Base-by-base conservation (phyloP, 2,888 invertebrate genomes). In the Sarcophaga carnaria region DNA sequence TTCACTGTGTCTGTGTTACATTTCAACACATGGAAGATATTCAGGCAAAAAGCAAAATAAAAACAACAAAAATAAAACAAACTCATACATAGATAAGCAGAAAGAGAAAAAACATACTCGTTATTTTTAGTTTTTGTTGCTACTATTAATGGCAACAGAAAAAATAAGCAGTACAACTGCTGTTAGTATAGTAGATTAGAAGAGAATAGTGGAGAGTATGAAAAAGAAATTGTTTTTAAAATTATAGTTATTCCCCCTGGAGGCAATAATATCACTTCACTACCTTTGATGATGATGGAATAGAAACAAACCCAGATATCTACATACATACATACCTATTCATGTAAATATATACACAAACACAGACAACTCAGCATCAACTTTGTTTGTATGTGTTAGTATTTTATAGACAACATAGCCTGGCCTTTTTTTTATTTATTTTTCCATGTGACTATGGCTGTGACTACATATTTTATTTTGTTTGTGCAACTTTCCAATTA, bases 191-290 rank as follows among this genome's bases (percentile, higher is more conserved):
- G 25, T 25, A 2, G 25, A 27, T 27, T 3, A 37, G 37, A 37
- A 37, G 37, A 37, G 37, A 8, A 3, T 2, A 10, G 8, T 10
- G 8, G 0, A 37, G 37, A 37, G 37, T 54, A 54, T 54, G 17
- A 54, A 54, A 54, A 54, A 63, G 62, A 64, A 37, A 76, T 49
- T 54, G 2, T 37, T 80, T 80, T 80, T 66, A 76, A 76, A 75
- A 62, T 83, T 80, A 59, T 81, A 81, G 70, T 72, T 71, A 81
- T 71, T 82, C 60, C 37, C 66, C 76, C 47, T 12, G 60, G 17
- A 72, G 79, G 79, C 75, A 82, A 82, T 79, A 84, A 76, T 76
- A 82, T 81, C 81, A 76, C 84, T 79, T 84, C 47, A 79, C 76
- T 82, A 25, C 49, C 84, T 84, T 87, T 84, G 71, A 84, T 72